Evolutionary conservation across 2,113 vertebrate species (phyloP).

Genomic region (Paratilapia polleni): DNA sequence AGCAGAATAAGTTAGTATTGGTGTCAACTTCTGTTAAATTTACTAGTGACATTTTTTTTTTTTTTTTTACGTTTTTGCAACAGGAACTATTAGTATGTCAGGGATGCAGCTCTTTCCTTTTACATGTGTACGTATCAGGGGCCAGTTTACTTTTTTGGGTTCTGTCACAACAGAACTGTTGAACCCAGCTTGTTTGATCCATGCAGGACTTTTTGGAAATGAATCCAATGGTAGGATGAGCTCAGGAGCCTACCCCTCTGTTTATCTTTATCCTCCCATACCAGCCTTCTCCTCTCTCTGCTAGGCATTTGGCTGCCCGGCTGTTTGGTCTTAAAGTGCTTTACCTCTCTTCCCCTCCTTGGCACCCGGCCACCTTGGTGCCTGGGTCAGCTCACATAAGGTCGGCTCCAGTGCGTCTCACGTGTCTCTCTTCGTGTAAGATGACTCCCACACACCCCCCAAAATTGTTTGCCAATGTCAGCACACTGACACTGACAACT

Average conservation of each 20-base stretch:
- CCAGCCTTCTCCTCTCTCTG: constrained; percentile 20
- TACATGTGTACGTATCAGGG: too few relatives aligned
- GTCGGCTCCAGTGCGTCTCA: constrained; percentile 47
- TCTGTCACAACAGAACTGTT: background rate
- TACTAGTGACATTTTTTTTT: background rate
- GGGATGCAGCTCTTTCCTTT: background rate
- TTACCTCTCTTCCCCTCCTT: constrained; percentile 29
- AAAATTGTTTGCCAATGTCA: constrained; percentile 44
- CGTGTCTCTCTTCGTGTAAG: constrained; percentile 54
- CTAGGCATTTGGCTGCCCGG: constrained; percentile 36
- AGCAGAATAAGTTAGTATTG: background rate
- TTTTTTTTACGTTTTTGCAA: background rate
- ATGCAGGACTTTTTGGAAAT: constrained; percentile 7
- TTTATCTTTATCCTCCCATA: constrained; percentile 23
- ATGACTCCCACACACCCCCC: constrained; percentile 40
- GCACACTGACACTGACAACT: constrained; percentile 67
- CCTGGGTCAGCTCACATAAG: constrained; percentile 43
- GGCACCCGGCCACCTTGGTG: constrained; percentile 18
- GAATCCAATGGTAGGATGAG: constrained; percentile 11
- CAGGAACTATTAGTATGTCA: background rate
- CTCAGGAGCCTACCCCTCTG: background rate
- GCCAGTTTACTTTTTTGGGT: background rate
- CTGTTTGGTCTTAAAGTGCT: constrained; percentile 51
- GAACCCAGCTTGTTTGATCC: constrained; percentile 9
- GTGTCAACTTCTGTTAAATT: background rate